A percentile compares a stretch with the other conserved stretches of the same genome.
Conservation (phyloP, 2,888 invertebrate genomes). For the Diaperis boleti region DNA sequence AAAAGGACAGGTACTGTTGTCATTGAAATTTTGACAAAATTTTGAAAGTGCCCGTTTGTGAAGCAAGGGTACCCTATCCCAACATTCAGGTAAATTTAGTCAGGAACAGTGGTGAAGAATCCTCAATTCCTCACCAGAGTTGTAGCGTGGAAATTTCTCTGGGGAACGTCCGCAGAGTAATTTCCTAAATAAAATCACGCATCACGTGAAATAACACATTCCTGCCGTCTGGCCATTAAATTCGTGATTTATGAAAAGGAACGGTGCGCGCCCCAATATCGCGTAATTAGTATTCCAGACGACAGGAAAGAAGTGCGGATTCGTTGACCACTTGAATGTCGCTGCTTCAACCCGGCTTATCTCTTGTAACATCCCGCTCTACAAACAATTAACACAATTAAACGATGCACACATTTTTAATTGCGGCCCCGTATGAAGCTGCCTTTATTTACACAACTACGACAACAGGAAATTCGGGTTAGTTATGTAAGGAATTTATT, state of each 20-base stretch:
- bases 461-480: constrained; percentile 38
- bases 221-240: constrained; percentile 39
- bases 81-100: constrained; percentile 89
- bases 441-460: constrained; percentile 36
- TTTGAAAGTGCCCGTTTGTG: constrained; percentile 66
- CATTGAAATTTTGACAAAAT: constrained; percentile 48
- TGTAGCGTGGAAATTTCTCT: constrained; percentile 16
- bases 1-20: constrained; percentile 57
- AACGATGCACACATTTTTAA: constrained; percentile 31
- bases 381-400: constrained; percentile 36
- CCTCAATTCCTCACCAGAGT: constrained; percentile 52
- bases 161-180: constrained; percentile 11
- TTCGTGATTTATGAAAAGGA: constrained; percentile 34
- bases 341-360: not conserved
- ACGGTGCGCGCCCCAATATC: constrained; percentile 12
- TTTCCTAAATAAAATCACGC: constrained; percentile 19
- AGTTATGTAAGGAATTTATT: constrained; percentile 29
- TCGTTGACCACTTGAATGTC: constrained; percentile 34
- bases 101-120: constrained; percentile 52
- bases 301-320: constrained; percentile 20
- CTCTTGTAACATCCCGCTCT: constrained; percentile 15
- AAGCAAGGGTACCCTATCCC: constrained; percentile 96
- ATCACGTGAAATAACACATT: not conserved
- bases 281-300: constrained; percentile 18
- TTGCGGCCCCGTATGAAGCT: constrained; percentile 26